Evolutionary conservation across 1,140 invertebrate species (phyloP).

Genomic region (Platorchestia sp.): DNA sequence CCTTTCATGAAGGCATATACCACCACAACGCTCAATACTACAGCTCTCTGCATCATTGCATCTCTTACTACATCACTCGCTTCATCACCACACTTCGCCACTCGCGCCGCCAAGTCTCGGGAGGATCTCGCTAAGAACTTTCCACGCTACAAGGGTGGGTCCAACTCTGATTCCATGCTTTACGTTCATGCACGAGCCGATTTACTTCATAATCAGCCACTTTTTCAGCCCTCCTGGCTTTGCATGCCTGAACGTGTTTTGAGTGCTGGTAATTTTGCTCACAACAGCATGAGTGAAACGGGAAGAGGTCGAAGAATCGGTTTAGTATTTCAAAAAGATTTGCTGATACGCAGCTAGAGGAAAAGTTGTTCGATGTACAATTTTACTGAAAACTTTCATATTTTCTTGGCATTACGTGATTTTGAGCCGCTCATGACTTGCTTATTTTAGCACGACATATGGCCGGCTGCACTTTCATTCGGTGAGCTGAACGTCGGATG

Average conservation of each 20-base stretch:
- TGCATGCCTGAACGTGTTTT: background rate
- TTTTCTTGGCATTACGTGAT: slow-evolving; percentile 18
- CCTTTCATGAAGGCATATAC: background rate
- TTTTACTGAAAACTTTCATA: background rate
- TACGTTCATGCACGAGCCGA: background rate
- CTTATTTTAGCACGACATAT: background rate
- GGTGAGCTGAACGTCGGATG: background rate
- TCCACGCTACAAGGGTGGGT: background rate
- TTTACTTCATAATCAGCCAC: background rate
- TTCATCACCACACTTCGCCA: background rate
- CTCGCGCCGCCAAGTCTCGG: background rate
- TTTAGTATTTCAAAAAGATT: background rate
- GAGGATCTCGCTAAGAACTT: background rate
- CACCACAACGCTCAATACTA: too few species aligned
- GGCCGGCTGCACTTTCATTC: slow-evolving; percentile 31
- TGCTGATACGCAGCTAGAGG: background rate
- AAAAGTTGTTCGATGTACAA: background rate
- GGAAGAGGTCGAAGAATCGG: background rate
- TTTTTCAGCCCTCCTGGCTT: background rate
- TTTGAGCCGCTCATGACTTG: background rate
- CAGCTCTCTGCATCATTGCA: background rate
- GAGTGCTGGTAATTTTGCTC: background rate
- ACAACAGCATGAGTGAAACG: background rate
- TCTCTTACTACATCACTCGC: background rate
- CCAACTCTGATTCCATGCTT: background rate